A percentile compares a stretch with the other conserved stretches of the same genome.
phyloP scores from a whole-genome alignment of 2,888 invertebrate species.

The Osmoderma eremita region DNA sequence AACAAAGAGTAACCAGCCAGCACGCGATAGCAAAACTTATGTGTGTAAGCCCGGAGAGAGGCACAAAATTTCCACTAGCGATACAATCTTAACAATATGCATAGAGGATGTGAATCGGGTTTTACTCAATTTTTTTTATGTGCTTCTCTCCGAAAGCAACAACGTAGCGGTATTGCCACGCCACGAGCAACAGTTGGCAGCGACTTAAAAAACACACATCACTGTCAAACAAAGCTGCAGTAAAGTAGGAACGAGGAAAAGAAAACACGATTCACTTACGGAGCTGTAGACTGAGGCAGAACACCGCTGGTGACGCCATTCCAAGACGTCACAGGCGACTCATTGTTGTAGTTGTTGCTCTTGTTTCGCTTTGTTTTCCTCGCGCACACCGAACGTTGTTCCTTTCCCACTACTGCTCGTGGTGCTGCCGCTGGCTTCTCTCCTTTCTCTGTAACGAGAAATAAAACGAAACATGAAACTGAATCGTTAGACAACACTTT shows the following conservation, averaged over 20 bases:
- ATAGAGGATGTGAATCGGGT: slow-evolving; percentile 12
- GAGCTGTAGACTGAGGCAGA: slow-evolving; percentile 55
- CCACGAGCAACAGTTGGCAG: slow-evolving; percentile 40
- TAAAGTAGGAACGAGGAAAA: slow-evolving; percentile 41
- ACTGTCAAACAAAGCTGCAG: slow-evolving; percentile 36
- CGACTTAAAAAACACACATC: slow-evolving; percentile 46
- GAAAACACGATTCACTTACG: slow-evolving; percentile 52
- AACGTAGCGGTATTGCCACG: slow-evolving; percentile 12
- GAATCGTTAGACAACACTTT: slow-evolving; percentile 33
- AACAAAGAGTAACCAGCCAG: slow-evolving; percentile 10
- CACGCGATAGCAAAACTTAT: slow-evolving; percentile 11
- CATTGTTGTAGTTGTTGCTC: slow-evolving; percentile 40
- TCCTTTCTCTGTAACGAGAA: slow-evolving; percentile 23
- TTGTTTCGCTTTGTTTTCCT: slow-evolving; percentile 7
- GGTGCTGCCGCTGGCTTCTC: not conserved
- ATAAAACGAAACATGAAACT: slow-evolving; percentile 23
- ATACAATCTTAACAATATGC: slow-evolving; percentile 25
- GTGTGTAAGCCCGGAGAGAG: slow-evolving; percentile 3
- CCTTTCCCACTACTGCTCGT: not conserved
- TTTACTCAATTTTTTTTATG: slow-evolving; percentile 7
- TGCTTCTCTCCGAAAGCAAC: slow-evolving; percentile 8
- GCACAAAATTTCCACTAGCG: slow-evolving; percentile 21
- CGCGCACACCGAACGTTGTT: not conserved
- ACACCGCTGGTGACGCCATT: slow-evolving; percentile 58
- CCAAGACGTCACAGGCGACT: slow-evolving; percentile 47